Base-by-base conservation (phyloP, 1,140 invertebrate genomes). In the Drosophila biarmipes region DNA sequence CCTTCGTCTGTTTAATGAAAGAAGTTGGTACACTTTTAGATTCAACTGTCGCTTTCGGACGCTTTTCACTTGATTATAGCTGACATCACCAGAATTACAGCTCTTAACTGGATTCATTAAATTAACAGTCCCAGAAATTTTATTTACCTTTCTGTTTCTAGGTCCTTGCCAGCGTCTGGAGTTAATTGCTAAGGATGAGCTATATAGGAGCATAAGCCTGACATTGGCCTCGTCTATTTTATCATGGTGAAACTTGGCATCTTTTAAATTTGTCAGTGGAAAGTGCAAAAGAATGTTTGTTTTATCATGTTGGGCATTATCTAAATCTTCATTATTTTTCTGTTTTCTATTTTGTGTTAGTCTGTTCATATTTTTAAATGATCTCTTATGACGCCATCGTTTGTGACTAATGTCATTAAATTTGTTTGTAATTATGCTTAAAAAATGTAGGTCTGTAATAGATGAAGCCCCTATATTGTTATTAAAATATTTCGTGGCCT, bases 181-280 rank as follows among this genome's bases (percentile, higher is more conserved):
- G 34, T 59, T 49, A 0, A 35, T 49, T 12, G 84, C 75, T 4
- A 91, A 34, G 3, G 73, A 46, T 35, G 90, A 74, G 49, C 82
- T 91, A 27, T 87, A 76, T 1, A 92, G 72, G 40, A 92, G 42
- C 82, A 92, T 87, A 37, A 92, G 56, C 29, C 91, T 59, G 6
- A 92, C 55, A 48, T 91, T 92, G 10, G 91, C 91, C 35, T 92
- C 91, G 29, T 91, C 91, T 35, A 92, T 76, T 55, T 87, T 80
- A 21, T 76, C 61, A 42, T 73, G 51, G 8, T 69, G 46, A 4
- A 86, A 58, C 19, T 78, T 49, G 0, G 48, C 38, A 38, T 73
- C 52, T 34, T 77, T 69, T 5, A 58, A 8, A 10, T 69, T 56
- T 37, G 27, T 56, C 15, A 92, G 34, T 0, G 81, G 59, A 53